phyloP scores from a whole-genome alignment of 1,140 invertebrate genomes.

The Melanaphis sacchari region DNA sequence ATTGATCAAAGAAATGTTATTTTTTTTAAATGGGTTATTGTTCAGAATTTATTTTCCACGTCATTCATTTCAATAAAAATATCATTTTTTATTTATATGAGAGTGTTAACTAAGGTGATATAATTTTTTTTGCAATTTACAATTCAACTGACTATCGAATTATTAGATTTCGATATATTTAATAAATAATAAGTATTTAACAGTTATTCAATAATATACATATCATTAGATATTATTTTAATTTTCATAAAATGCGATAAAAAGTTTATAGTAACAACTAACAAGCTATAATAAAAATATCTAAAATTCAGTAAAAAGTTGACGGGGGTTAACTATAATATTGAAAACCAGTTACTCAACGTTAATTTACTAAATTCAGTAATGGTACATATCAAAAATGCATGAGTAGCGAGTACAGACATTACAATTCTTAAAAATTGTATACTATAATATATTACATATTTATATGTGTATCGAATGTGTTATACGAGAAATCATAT shows the following conservation, averaged over 20 bases:
- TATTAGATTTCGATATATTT: background rate
- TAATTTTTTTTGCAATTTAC: background rate
- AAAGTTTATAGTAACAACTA: background rate
- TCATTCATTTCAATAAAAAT: background rate
- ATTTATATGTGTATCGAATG: background rate
- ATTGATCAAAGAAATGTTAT: background rate
- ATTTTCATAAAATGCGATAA: background rate
- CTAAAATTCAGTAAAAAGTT: background rate
- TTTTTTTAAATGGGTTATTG: background rate
- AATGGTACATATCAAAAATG: background rate
- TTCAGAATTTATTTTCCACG: background rate
- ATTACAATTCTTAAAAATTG: background rate
- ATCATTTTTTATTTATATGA: background rate
- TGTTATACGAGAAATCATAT: background rate
- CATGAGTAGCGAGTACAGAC: background rate
- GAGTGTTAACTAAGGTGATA: background rate
- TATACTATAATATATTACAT: background rate
- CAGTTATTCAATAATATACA: background rate
- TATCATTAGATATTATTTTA: background rate
- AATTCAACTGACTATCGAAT: background rate
- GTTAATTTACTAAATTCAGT: background rate
- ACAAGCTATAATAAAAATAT: background rate
- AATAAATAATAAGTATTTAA: background rate
- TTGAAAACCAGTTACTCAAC: background rate
- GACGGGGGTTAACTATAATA: background rate